A percentile compares a stretch with the other conserved stretches of the same genome.
Conservation (phyloP, 2,113 vertebrate genomes). For the Cyanoderma ruficeps region DNA sequence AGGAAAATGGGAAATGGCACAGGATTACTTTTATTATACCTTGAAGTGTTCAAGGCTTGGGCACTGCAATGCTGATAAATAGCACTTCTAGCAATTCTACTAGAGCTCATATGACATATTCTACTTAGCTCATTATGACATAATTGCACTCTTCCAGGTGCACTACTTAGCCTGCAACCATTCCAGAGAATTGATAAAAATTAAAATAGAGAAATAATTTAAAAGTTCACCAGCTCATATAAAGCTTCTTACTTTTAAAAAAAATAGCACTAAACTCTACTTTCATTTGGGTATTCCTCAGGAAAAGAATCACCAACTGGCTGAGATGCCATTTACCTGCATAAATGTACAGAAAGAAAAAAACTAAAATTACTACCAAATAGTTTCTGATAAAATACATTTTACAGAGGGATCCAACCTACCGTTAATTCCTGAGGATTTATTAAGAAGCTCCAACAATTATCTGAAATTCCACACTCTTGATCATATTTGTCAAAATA, state of each 20-base stretch:
- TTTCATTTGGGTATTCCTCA: background rate
- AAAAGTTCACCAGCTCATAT: background rate
- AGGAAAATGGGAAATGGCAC: background rate
- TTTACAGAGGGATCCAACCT: background rate
- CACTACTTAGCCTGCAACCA: background rate
- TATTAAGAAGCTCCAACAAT: background rate
- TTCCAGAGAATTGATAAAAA: background rate
- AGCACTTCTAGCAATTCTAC: background rate
- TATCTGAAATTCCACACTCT: background rate
- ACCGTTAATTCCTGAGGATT: background rate
- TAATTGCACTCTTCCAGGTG: background rate
- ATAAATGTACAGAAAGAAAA: background rate
- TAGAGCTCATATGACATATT: background rate
- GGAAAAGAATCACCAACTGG: background rate
- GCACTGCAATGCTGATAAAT: slow-evolving; percentile 2
- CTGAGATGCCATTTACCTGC: background rate
- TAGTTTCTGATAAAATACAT: background rate
- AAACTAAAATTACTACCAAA: background rate
- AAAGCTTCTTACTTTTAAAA: background rate
- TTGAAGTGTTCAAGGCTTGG: background rate
- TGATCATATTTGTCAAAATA: background rate
- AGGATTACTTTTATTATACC: background rate
- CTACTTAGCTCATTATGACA: background rate
- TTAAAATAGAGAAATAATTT: slow-evolving; percentile 5
- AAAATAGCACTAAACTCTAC: background rate